Base-by-base conservation (phyloP, 2,797 vertebrate species). In the Aythya fuligula region DNA sequence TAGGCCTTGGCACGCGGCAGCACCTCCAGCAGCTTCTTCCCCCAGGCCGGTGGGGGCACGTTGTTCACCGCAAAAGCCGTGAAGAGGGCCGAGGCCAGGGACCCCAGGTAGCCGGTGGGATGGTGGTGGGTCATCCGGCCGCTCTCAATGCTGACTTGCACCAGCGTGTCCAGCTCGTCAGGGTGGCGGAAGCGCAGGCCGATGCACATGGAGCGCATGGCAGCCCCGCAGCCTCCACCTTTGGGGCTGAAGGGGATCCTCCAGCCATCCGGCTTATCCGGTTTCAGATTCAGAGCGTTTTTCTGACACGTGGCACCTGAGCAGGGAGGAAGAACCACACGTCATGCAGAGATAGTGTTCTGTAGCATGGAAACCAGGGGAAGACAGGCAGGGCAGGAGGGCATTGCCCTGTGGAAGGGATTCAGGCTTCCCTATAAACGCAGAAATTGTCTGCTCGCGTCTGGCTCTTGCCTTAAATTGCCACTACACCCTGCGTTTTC, bases 71-170 rank as follows among this genome's bases (percentile, higher is more conserved):
- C 98, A 0, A 98, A 98, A 4, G 98, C 96, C 0, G 98, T 97
- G 89, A 99, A 98, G 47, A 99, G 97, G 16, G 98, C 98, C 0
- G 98, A 97, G 5, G 89, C 97, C 45, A 99, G 79, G 43, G 98
- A 97, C 3, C 98, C 98, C 87, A 99, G 96, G 96, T 98, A 98
- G 54, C 98, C 98, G 0, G 98, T 98, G 36, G 98, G 98, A 36
- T 99, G 98, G 90, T 99, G 98, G 75, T 98, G 98, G 74, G 98
- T 98, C 98, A 99, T 98, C 30, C 98, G 98, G 9, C 98, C 98
- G 0, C 98, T 98, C 96, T 98, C 98, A 0, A 98, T 96, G 96
- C 98, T 98, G 93, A 98, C 97, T 30, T 89, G 66, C 22, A 98
- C 72, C 92, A 99, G 96, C 3, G 58, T 97, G 56, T 95, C 87